Evolutionary conservation across 2,797 vertebrate species (phyloP).

Genomic region (Echiichthys vipera): DNA sequence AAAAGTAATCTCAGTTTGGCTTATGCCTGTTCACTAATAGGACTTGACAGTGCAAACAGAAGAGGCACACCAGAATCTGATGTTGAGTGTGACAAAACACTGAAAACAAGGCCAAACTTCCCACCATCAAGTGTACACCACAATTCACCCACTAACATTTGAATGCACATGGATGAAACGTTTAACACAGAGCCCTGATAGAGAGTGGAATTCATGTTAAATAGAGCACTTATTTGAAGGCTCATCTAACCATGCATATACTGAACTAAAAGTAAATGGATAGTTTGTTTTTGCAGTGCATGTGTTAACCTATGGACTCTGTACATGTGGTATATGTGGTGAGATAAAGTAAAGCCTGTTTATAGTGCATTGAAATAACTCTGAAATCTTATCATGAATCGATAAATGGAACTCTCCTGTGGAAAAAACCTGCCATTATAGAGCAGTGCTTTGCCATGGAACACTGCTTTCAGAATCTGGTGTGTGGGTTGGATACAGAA

Average conservation of each 20-base stretch:
- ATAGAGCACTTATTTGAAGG: neutral
- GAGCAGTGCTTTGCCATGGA: constrained; percentile 47
- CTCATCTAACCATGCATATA: neutral
- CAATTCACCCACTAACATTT: neutral
- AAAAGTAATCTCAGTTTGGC: neutral
- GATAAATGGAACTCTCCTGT: constrained; percentile 46
- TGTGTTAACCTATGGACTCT: constrained; percentile 18
- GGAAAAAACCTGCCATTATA: constrained; percentile 35
- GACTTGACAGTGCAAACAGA: neutral
- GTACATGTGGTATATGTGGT: neutral
- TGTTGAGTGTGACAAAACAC: neutral
- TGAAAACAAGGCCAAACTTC: neutral
- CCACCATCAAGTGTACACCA: neutral
- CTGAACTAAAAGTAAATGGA: neutral
- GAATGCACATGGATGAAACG: neutral
- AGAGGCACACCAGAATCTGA: too few relatives aligned
- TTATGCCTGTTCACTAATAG: neutral
- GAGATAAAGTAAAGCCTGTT: constrained; percentile 34
- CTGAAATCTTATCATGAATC: constrained; percentile 51
- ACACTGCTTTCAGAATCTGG: constrained; percentile 48
- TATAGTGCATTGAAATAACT: constrained; percentile 25
- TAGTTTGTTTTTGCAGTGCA: neutral
- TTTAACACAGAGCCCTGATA: neutral
- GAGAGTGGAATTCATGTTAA: neutral
- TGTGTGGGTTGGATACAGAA: constrained; percentile 63